phyloP scores from a whole-genome alignment of 1,140 invertebrate species.

The Acromyrmex charruanus region DNA sequence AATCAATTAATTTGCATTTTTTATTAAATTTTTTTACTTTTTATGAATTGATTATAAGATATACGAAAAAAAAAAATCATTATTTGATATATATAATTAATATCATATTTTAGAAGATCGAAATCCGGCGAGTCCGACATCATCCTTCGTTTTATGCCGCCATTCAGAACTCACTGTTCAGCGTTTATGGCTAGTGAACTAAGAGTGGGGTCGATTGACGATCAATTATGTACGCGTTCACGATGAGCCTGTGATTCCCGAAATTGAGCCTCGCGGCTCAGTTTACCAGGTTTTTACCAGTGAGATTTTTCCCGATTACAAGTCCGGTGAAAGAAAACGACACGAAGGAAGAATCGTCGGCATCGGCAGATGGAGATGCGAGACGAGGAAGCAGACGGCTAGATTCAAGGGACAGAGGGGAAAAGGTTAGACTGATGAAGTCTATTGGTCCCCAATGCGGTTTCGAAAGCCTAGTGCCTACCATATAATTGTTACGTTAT shows the following conservation, averaged over 20 bases:
- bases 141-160: constrained; percentile 58
- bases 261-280: constrained; percentile 76
- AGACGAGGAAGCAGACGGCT: not conserved
- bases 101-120: constrained; percentile 11
- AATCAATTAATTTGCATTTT: not conserved
- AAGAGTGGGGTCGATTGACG: constrained; percentile 64
- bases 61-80: not conserved
- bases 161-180: constrained; percentile 41
- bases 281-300: constrained; percentile 2
- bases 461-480: constrained; percentile 81
- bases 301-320: constrained; percentile 75
- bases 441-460: constrained; percentile 64
- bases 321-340: constrained; percentile 5
- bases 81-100: not conserved
- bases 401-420: constrained; percentile 45
- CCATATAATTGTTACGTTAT: constrained; percentile 87
- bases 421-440: constrained; percentile 54
- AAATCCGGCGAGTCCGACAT: constrained; percentile 42
- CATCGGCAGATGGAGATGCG: not conserved
- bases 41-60: not conserved
- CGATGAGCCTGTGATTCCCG: constrained; percentile 73
- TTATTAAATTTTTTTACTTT: not conserved
- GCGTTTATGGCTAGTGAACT: constrained; percentile 78
- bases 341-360: not conserved
- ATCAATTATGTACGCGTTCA: constrained; percentile 82